These are phyloP conservation scores for Pollenia amentaria DNA, from an alignment of 2,888 invertebrate species.

Conservation along the genomic window DNA sequence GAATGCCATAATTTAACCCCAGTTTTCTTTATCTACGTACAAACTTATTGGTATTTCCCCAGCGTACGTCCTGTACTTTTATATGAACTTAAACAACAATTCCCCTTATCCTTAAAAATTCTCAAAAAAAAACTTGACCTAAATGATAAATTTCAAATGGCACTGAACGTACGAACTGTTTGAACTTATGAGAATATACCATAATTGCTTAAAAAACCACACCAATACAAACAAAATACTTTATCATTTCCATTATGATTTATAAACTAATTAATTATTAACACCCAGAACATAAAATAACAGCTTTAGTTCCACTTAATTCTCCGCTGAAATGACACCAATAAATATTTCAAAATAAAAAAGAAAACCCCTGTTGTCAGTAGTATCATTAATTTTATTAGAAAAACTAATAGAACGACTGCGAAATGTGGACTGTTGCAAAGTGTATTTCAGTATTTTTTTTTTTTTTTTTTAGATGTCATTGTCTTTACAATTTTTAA, in stretches of 20 bases:
- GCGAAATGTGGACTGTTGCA: neutral
- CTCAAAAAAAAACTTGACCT: neutral
- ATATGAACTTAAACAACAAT: neutral
- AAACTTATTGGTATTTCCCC: neutral
- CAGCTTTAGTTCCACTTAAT: neutral
- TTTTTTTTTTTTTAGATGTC: neutral
- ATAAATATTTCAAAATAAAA: conserved; percentile 44
- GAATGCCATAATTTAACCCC: too few species aligned
- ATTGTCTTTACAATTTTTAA: conserved; percentile 5
- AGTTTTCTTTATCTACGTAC: neutral
- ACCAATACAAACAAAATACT: too few species aligned
- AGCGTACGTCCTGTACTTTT: too few species aligned
- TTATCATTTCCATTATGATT: conserved; percentile 23
- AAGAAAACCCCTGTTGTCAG: conserved; percentile 9
- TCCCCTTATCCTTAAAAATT: neutral
- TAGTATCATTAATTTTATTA: conserved; percentile 19
- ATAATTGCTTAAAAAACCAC: too few species aligned
- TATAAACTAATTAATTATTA: conserved; percentile 38
- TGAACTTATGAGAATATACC: neutral
- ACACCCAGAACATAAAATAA: conserved; percentile 23
- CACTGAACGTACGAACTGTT: neutral
- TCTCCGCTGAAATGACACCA: conserved; percentile 8
- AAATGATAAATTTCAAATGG: conserved; percentile 1
- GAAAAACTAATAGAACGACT: conserved; percentile 29
- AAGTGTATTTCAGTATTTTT: neutral